Conservation (phyloP, 53 echinoderm and acorn worm genomes). For the Holothuria leucospilota region DNA sequence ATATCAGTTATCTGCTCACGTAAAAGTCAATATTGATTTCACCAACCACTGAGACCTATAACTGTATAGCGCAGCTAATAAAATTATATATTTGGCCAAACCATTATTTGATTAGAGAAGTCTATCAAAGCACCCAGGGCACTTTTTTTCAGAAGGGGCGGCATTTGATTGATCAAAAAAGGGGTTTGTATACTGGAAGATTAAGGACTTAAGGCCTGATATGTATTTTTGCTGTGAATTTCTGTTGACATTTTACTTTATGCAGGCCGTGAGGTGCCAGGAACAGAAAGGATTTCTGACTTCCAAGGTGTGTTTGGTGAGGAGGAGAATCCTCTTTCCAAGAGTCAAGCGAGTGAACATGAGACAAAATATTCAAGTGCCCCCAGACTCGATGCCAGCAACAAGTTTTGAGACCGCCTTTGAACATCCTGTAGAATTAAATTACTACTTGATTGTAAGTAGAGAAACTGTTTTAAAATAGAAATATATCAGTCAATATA, state of each 20-base stretch:
- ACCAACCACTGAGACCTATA: slow-evolving; percentile 4
- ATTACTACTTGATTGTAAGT: slow-evolving; percentile 37
- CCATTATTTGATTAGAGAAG: too few relatives aligned
- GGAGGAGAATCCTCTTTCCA: slow-evolving; percentile 19
- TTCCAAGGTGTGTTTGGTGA: slow-evolving; percentile 22
- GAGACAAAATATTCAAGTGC: slow-evolving; percentile 8
- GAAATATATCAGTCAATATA: too few relatives aligned
- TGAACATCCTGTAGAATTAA: slow-evolving; percentile 32
- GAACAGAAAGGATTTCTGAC: slow-evolving; percentile 41
- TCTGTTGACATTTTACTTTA: neutral
- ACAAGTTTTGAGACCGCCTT: slow-evolving; percentile 33
- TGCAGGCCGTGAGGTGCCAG: slow-evolving; percentile 28
- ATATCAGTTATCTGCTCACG: too few relatives aligned
- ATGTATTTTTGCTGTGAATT: too few relatives aligned
- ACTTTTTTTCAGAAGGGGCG: too few relatives aligned
- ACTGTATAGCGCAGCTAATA: neutral
- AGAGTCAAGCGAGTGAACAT: neutral
- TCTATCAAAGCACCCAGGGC: too few relatives aligned
- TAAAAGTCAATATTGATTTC: neutral
- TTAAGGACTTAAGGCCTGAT: too few relatives aligned
- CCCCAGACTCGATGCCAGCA: slow-evolving; percentile 32
- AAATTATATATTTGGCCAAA: too few relatives aligned
- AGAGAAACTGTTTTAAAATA: too few relatives aligned
- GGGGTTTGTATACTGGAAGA: too few relatives aligned
- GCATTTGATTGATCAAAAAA: too few relatives aligned